Evolutionary conservation across 2,797 vertebrate species (phyloP).

Genomic region (Brachyrhaphis roseni): DNA sequence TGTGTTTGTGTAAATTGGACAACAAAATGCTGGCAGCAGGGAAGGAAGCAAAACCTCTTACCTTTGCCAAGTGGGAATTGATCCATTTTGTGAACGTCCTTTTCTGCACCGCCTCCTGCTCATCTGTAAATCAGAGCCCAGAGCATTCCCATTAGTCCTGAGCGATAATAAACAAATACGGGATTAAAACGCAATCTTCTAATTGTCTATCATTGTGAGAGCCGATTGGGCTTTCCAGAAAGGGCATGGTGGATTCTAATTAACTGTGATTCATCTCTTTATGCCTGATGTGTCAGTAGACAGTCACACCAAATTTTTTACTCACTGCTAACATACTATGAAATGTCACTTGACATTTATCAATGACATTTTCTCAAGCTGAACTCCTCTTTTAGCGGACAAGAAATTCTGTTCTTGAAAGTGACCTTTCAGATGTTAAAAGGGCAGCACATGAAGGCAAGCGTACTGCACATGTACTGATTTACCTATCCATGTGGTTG

Average conservation of each 20-base stretch:
- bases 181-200: constrained; percentile 59
- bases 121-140: constrained; percentile 87
- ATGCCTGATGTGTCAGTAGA: constrained; percentile 39
- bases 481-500: constrained; percentile 17
- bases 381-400: constrained; percentile 39
- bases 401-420: constrained; percentile 50
- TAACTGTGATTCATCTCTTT: constrained; percentile 51
- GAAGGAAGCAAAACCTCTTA: constrained; percentile 73
- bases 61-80: constrained; percentile 98
- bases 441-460: constrained; percentile 28
- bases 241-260: constrained; percentile 38
- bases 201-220: constrained; percentile 63
- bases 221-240: constrained; percentile 35
- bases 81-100: constrained; percentile 99
- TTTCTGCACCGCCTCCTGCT: constrained; percentile 98
- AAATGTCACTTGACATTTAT: constrained; percentile 70
- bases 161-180: constrained; percentile 58
- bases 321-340: constrained; percentile 25
- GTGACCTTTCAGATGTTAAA: constrained; percentile 59
- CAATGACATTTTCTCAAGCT: constrained; percentile 60
- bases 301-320: constrained; percentile 38
- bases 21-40: constrained; percentile 63
- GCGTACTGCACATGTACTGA: constrained; percentile 11
- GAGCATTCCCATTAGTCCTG: constrained; percentile 52
- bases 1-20: constrained; percentile 36